Percentiles rank a stretch among this genome's conserved stretches.
Evolutionary conservation across 2,888 invertebrate genomes (phyloP).

Genomic region (Habrosyne pyritoides): DNA sequence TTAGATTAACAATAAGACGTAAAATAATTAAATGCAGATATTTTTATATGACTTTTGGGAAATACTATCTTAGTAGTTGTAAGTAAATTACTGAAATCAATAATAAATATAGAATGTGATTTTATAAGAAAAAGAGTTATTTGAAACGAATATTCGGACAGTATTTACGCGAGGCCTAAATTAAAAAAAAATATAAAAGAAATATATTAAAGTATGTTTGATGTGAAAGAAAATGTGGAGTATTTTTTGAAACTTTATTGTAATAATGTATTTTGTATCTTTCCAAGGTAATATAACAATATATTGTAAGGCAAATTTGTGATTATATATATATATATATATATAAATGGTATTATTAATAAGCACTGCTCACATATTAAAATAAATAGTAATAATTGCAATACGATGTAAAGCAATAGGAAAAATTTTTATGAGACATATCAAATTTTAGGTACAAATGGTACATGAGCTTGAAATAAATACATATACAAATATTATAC

Average conservation of each 20-base stretch:
- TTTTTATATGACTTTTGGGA: slow-evolving; percentile 53
- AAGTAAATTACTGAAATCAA: slow-evolving; percentile 62
- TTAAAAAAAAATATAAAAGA: slow-evolving; percentile 25
- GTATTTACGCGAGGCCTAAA: slow-evolving; percentile 39
- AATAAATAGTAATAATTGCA: slow-evolving; percentile 5
- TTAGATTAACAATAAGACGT: slow-evolving; percentile 36
- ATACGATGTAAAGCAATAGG: slow-evolving; percentile 10
- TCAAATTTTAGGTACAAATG: slow-evolving; percentile 59
- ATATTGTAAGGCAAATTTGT: slow-evolving; percentile 49
- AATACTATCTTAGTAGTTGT: slow-evolving; percentile 41
- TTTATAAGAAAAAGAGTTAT: slow-evolving; percentile 29
- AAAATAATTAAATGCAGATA: slow-evolving; percentile 35
- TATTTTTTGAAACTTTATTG: slow-evolving; percentile 49
- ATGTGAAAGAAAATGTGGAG: neutral
- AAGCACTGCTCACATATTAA: slow-evolving; percentile 21
- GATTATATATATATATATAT: slow-evolving; percentile 33
- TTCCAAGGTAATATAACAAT: slow-evolving; percentile 25
- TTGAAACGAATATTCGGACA: slow-evolving; percentile 25
- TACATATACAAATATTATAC: slow-evolving; percentile 17
- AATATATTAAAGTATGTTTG: slow-evolving; percentile 15
- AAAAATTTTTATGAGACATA: slow-evolving; percentile 42
- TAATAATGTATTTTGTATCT: slow-evolving; percentile 38
- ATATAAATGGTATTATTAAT: slow-evolving; percentile 22
- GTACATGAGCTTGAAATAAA: slow-evolving; percentile 44
- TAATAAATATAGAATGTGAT: slow-evolving; percentile 70